Percentiles rank a stretch among this genome's conserved stretches.
Evolutionary conservation across 1,140 invertebrate genomes (phyloP).

Genomic region (Hylaeus volcanicus): DNA sequence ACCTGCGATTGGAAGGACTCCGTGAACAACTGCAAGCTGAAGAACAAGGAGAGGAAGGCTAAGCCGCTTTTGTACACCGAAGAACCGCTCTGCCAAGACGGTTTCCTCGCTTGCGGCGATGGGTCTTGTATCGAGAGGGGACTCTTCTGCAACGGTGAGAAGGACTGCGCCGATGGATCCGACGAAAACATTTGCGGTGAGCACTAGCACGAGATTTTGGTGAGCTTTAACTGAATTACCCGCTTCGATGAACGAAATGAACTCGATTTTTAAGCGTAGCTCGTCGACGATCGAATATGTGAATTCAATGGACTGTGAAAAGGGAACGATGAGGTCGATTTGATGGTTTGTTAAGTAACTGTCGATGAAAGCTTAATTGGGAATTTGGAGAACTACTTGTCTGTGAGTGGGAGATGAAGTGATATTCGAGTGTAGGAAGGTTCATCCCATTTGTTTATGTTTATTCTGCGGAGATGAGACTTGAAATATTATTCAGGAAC

Average conservation of each 20-base stretch:
- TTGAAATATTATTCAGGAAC: too few relatives aligned
- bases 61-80: constrained; percentile 94
- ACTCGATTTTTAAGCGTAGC: too few relatives aligned
- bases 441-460: too few relatives aligned
- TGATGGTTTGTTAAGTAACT: too few relatives aligned
- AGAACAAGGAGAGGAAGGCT: constrained; percentile 94
- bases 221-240: background rate
- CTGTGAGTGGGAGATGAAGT: too few relatives aligned
- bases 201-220: constrained; percentile 72
- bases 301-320: too few relatives aligned
- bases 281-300: too few relatives aligned
- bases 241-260: background rate
- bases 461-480: too few relatives aligned
- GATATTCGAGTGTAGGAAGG: too few relatives aligned
- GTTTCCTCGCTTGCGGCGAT: constrained; percentile 92
- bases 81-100: constrained; percentile 94
- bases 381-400: too few relatives aligned
- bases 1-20: constrained; percentile 97
- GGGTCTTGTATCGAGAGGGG: constrained; percentile 92
- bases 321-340: too few relatives aligned
- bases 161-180: constrained; percentile 93
- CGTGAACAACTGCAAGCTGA: constrained; percentile 95
- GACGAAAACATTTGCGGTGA: constrained; percentile 96
- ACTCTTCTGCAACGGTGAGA: constrained; percentile 96
- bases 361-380: too few relatives aligned